These are phyloP conservation scores for Xenopus petersii DNA, from an alignment of 2,797 vertebrate genomes.

Conservation along the genomic window DNA sequence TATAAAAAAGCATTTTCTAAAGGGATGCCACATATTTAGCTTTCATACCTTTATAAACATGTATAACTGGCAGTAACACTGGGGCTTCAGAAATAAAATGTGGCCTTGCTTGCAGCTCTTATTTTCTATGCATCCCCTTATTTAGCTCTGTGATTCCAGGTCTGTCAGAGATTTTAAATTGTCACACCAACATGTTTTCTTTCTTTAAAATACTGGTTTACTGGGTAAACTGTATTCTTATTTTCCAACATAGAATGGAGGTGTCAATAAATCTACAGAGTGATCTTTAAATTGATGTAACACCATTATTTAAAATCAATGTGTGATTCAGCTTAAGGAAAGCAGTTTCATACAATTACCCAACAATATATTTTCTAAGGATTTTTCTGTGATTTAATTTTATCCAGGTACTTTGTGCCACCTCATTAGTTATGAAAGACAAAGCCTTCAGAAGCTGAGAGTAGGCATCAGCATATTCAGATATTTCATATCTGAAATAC, in stretches of 20 bases:
- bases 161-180: conserved; percentile 36
- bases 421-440: conserved; percentile 48
- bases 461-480: conserved; percentile 41
- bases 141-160: conserved; percentile 35
- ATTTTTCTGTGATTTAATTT: conserved; percentile 44
- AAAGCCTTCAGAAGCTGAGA: conserved; percentile 43
- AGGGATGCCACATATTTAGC: conserved; percentile 30
- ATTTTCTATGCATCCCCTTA: conserved; percentile 36
- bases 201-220: conserved; percentile 38
- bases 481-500: conserved; percentile 27
- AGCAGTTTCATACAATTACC: conserved; percentile 34
- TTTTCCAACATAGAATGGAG: conserved; percentile 24
- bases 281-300: conserved; percentile 43
- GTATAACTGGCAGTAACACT: conserved; percentile 39
- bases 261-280: conserved; percentile 20
- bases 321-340: conserved; percentile 33
- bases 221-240: conserved; percentile 41
- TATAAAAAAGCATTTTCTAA: conserved; percentile 31
- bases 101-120: conserved; percentile 18
- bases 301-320: conserved; percentile 45
- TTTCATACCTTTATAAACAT: conserved; percentile 40
- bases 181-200: conserved; percentile 33
- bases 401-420: conserved; percentile 46
- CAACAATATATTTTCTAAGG: conserved; percentile 33
- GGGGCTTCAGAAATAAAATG: conserved; percentile 30